Evolutionary conservation across 2,888 invertebrate species (phyloP).

Genomic region (Cremastinae sp.): DNA sequence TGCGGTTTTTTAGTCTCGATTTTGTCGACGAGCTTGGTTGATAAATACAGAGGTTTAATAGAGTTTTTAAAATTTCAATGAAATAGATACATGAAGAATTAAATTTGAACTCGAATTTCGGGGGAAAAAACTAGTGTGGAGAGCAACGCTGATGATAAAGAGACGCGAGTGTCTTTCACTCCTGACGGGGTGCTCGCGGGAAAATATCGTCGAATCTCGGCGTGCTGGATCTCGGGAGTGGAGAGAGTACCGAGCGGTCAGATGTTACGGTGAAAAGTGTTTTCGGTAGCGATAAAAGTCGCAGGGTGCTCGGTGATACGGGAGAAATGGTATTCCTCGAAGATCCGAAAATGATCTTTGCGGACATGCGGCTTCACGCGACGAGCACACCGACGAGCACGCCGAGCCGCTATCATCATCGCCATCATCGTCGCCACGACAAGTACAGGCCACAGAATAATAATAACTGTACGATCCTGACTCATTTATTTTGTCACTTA

Average conservation of each 20-base stretch:
- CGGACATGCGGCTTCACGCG: conserved; percentile 78
- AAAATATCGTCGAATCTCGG: conserved; percentile 39
- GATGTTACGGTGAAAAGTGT: conserved; percentile 70
- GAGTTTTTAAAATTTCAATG: too few species aligned
- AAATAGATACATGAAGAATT: conserved; percentile 12
- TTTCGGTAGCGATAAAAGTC: conserved; percentile 23
- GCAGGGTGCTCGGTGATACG: conserved; percentile 58
- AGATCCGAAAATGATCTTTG: conserved; percentile 79
- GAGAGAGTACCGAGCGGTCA: conserved; percentile 35
- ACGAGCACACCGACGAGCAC: conserved; percentile 78
- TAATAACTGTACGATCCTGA: conserved; percentile 74
- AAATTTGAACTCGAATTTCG: not conserved
- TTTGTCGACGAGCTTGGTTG: too few species aligned
- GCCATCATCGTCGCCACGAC: conserved; percentile 66
- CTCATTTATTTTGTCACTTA: not conserved
- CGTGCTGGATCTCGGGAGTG: conserved; percentile 68
- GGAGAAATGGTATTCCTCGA: conserved; percentile 78
- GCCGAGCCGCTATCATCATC: conserved; percentile 74
- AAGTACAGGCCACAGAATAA: conserved; percentile 78
- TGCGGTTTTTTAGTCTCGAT: conserved; percentile 9
- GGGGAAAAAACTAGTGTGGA: not conserved
- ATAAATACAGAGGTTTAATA: too few species aligned
- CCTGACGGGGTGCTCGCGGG: conserved; percentile 26
- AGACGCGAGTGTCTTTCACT: conserved; percentile 37
- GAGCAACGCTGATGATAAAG: conserved; percentile 31